phyloP scores from a whole-genome alignment of 2,888 invertebrate species.

The Temnothorax ravouxi region DNA sequence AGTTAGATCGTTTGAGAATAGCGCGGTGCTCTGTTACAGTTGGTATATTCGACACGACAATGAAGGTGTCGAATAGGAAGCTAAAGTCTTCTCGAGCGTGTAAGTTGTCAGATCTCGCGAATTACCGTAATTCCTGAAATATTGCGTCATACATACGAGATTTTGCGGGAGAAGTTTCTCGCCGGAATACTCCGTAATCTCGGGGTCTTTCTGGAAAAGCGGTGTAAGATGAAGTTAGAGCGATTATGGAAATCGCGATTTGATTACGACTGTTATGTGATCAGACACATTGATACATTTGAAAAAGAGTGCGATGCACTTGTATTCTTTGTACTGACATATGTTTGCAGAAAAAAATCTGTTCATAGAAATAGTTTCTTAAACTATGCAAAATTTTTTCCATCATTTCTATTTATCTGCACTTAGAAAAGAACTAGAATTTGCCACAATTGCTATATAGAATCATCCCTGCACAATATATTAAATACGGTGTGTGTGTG shows the following conservation, averaged over 20 bases:
- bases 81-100: not conserved
- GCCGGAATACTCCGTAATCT: conserved; percentile 12
- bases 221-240: not conserved
- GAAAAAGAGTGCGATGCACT: not conserved
- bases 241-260: not conserved
- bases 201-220: not conserved
- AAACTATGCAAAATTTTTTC: not conserved
- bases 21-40: not conserved
- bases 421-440: not conserved
- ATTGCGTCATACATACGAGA: conserved; percentile 6
- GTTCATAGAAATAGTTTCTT: not conserved
- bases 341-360: not conserved
- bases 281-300: not conserved
- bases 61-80: conserved; percentile 27
- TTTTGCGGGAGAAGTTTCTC: conserved; percentile 16
- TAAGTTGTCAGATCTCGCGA: conserved; percentile 27
- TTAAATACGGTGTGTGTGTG: not conserved
- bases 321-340: not conserved
- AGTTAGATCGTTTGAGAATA: conserved; percentile 24
- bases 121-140: conserved; percentile 37
- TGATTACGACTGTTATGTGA: not conserved
- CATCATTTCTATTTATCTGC: not conserved
- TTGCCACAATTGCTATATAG: too few relatives aligned
- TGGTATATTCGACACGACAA: not conserved
- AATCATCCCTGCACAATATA: not conserved